Conservation (phyloP, 2,888 invertebrate genomes). For the Agriopis aurantiaria region DNA sequence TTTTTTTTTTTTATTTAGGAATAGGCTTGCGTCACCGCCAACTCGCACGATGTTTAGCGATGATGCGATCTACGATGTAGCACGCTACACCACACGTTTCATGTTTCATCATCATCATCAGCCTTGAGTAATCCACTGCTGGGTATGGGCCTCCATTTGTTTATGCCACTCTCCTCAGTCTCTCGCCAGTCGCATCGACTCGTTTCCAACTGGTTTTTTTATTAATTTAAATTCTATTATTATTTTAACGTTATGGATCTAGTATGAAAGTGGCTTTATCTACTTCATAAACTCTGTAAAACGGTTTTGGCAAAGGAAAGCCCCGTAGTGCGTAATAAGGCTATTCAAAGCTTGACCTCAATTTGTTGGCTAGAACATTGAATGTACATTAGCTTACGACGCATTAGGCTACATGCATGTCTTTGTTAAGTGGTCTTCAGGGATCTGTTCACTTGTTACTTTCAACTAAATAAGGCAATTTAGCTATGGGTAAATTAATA, state of each 20-base stretch:
- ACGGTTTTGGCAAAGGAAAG: constrained; percentile 16
- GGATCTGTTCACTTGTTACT: neutral
- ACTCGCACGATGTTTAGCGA: too few relatives aligned
- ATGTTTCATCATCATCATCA: too few relatives aligned
- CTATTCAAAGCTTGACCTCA: constrained; percentile 13
- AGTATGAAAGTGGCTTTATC: neutral
- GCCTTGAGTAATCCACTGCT: too few relatives aligned
- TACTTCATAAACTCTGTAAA: neutral
- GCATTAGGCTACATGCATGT: constrained; percentile 21
- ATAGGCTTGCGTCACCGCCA: too few relatives aligned
- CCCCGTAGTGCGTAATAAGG: constrained; percentile 7
- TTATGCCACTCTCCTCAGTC: too few relatives aligned
- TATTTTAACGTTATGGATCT: neutral
- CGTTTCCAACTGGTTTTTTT: too few relatives aligned
- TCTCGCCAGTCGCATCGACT: neutral
- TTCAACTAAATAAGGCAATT: neutral
- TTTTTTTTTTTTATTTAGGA: too few relatives aligned
- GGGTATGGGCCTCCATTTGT: too few relatives aligned
- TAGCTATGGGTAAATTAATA: too few relatives aligned
- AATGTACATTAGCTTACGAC: constrained; percentile 28
- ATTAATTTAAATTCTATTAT: too few relatives aligned
- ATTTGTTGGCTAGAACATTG: constrained; percentile 23
- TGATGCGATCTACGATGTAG: too few relatives aligned
- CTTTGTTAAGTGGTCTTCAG: constrained; percentile 15
- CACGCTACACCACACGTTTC: too few relatives aligned